phyloP scores from a whole-genome alignment of 2,113 vertebrate species.

The Hyaena hyaena region DNA sequence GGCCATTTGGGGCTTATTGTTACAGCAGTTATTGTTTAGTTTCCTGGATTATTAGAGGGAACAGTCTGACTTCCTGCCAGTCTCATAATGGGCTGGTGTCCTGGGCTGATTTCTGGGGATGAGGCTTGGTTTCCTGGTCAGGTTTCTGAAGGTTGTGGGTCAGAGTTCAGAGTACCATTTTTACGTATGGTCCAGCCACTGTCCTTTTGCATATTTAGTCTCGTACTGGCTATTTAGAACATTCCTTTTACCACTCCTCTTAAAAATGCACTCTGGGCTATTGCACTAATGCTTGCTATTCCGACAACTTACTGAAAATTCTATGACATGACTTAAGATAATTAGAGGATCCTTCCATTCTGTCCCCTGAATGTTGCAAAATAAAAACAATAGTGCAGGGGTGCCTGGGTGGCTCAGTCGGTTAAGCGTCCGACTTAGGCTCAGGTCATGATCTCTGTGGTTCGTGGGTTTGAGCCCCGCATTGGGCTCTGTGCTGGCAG shows the following conservation, averaged over 20 bases:
- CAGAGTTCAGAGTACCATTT: background rate
- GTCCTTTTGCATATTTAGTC: background rate
- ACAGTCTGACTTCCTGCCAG: background rate
- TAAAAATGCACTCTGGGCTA: background rate
- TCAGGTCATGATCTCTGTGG: too few species aligned
- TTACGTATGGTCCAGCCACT: background rate
- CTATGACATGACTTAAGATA: slow-evolving; percentile 16
- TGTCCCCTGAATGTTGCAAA: background rate
- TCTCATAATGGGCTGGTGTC: background rate
- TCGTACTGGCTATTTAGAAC: background rate
- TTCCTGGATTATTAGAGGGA: background rate
- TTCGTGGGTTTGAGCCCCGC: too few species aligned
- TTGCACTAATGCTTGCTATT: background rate
- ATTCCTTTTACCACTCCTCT: background rate
- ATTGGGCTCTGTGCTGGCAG: too few species aligned
- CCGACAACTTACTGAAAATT: slow-evolving; percentile 15
- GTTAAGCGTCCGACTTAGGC: too few species aligned
- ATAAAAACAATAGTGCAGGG: background rate
- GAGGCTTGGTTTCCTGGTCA: background rate
- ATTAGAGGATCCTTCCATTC: background rate
- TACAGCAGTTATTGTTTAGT: background rate
- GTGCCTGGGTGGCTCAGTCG: too few species aligned
- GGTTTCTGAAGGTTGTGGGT: background rate
- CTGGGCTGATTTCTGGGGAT: background rate
- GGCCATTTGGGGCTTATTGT: background rate